Evolutionary conservation across 2,113 vertebrate genomes (phyloP).

Genomic region (Chrysemys picta): DNA sequence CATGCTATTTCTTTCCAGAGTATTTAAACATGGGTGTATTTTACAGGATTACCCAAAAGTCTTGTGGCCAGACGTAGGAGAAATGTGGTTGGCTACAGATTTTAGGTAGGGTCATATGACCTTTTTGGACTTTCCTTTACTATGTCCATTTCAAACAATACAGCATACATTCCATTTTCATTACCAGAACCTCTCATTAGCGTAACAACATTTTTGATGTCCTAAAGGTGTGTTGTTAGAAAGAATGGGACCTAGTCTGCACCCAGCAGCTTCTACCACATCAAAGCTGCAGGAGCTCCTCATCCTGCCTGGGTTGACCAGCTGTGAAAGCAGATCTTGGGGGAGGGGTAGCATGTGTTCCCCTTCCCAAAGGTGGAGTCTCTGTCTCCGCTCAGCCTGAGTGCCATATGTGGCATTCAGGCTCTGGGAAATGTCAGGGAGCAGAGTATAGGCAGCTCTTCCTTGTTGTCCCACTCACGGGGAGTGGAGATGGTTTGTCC

Average conservation of each 20-base stretch:
- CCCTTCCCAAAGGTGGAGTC: background rate
- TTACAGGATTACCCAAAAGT: background rate
- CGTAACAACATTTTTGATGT: fast-evolving
- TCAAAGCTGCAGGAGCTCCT: background rate
- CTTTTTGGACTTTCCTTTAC: background rate
- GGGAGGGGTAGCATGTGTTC: background rate
- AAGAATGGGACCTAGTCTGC: background rate
- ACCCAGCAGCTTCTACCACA: background rate
- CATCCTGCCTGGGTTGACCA: fast-evolving
- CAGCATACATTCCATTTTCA: background rate
- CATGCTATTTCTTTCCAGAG: background rate
- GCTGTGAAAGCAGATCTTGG: background rate
- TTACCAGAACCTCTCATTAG: background rate
- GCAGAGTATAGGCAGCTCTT: background rate
- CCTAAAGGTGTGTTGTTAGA: background rate
- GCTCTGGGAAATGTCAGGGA: background rate
- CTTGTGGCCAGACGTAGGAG: background rate
- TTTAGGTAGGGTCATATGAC: background rate
- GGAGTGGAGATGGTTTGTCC: background rate
- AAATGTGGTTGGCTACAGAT: background rate
- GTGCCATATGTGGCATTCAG: background rate
- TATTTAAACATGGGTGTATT: background rate
- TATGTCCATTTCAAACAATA: fast-evolving
- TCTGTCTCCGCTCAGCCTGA: background rate
- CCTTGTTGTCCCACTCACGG: background rate